These are phyloP conservation scores for Enoplosus armatus DNA, from an alignment of 2,797 vertebrate genomes.

Conservation along the genomic window DNA sequence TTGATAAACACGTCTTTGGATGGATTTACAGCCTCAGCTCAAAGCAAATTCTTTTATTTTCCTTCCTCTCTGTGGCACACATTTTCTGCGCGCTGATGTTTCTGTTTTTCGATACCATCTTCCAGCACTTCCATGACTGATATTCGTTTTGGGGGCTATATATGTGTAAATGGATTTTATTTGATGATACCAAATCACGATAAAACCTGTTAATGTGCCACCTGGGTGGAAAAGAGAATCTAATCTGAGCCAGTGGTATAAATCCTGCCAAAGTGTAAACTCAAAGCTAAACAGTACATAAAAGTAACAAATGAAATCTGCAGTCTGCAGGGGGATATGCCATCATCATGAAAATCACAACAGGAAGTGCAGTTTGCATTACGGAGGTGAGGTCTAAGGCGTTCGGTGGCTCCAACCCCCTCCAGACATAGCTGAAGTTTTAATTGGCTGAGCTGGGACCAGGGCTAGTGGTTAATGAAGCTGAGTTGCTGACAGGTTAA, in stretches of 20 bases:
- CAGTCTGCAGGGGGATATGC: constrained; percentile 21
- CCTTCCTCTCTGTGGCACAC: background rate
- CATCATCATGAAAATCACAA: constrained; percentile 23
- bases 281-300: constrained; percentile 21
- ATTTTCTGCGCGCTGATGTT: background rate
- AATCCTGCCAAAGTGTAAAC: constrained; percentile 39
- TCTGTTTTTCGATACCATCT: background rate
- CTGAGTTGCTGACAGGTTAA: constrained; percentile 51
- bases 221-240: constrained; percentile 12
- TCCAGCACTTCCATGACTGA: background rate
- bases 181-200: background rate
- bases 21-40: constrained; percentile 31
- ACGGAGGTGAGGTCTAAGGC: constrained; percentile 67
- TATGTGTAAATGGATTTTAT: constrained; percentile 1
- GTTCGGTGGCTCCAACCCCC: constrained; percentile 53
- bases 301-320: constrained; percentile 36
- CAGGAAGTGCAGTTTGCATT: constrained; percentile 41
- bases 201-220: constrained; percentile 18
- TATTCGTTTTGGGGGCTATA: constrained; percentile 18
- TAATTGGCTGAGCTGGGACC: constrained; percentile 53
- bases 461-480: constrained; percentile 62
- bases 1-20: constrained; percentile 22
- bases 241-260: constrained; percentile 24
- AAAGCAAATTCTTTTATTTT: constrained; percentile 23
- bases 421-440: constrained; percentile 45